Evolutionary conservation across 2,888 invertebrate species (phyloP).

Genomic region (Nephrotoma flavescens): DNA sequence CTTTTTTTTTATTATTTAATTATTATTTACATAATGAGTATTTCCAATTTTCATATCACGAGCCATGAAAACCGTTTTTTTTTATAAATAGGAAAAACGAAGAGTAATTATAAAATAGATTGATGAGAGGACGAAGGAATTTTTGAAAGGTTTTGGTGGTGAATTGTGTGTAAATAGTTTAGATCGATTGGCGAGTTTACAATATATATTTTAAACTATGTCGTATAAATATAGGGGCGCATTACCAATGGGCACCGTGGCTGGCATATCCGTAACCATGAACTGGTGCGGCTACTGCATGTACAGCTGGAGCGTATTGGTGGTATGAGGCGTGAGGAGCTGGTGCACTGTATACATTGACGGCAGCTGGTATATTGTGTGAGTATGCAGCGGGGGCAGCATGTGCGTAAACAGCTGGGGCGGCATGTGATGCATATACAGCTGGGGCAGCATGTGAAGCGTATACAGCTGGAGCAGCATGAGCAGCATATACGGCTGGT

Average conservation of each 20-base stretch:
- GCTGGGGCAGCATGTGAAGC: conserved; percentile 11
- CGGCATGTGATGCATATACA: conserved; percentile 9
- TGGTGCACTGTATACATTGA: not conserved
- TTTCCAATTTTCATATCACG: not conserved
- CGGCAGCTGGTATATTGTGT: conserved; percentile 9
- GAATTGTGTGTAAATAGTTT: not conserved
- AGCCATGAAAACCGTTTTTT: not conserved
- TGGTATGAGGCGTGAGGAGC: not conserved
- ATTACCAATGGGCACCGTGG: conserved; percentile 20
- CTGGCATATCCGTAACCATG: conserved; percentile 22
- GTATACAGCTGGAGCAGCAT: conserved; percentile 5
- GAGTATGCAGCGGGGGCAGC: conserved; percentile 5
- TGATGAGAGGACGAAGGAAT: not conserved
- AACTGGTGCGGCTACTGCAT: conserved; percentile 15
- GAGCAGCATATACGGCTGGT: conserved; percentile 8
- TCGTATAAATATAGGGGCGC: not conserved
- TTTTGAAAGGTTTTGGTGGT: not conserved
- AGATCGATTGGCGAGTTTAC: not conserved
- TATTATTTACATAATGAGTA: not conserved
- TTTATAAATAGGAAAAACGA: not conserved
- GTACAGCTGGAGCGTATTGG: not conserved
- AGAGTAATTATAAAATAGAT: not conserved
- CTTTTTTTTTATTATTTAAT: not conserved
- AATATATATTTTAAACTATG: not conserved
- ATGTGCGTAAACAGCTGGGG: conserved; percentile 6